Conservation (phyloP, 1,140 invertebrate genomes). For the Drosophila virilis region DNA sequence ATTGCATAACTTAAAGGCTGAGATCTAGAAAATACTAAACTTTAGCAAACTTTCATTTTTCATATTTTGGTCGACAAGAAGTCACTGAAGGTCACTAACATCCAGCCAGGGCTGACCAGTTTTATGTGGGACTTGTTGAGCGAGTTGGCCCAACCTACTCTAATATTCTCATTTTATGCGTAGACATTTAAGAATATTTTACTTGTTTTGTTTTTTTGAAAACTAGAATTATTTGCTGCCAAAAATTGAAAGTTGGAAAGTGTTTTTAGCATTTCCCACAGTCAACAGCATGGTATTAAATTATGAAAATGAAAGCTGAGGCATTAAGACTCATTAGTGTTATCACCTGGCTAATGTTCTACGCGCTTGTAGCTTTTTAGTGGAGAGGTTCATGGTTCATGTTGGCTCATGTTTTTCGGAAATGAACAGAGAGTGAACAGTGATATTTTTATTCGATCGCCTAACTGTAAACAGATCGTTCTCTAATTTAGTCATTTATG, state of each 20-base stretch:
- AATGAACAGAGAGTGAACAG: conserved; percentile 27
- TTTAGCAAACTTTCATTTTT: conserved; percentile 48
- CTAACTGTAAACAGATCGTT: conserved; percentile 45
- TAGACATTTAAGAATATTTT: conserved; percentile 34
- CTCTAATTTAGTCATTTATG: conserved; percentile 55
- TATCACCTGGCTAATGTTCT: conserved; percentile 44
- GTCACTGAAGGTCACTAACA: conserved; percentile 44
- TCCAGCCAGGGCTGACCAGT: conserved; percentile 9
- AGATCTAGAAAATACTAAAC: conserved; percentile 9
- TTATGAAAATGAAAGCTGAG: conserved; percentile 71
- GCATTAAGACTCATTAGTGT: conserved; percentile 50
- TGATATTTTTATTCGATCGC: conserved; percentile 28
- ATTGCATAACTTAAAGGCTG: conserved; percentile 30
- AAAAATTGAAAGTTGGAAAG: conserved; percentile 76
- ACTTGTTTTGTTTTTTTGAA: conserved; percentile 5
- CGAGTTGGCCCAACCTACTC: conserved; percentile 63
- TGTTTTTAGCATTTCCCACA: conserved; percentile 55
- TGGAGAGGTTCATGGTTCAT: conserved; percentile 5
- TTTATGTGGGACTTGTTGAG: conserved; percentile 33
- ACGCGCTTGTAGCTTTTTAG: conserved; percentile 18
- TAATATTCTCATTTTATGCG: conserved; percentile 66
- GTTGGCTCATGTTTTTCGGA: conserved; percentile 5
- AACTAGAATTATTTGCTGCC: conserved; percentile 35
- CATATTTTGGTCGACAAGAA: conserved; percentile 8
- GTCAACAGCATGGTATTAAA: conserved; percentile 22